Conservation (phyloP, 2,888 invertebrate genomes). For the Masnerella sp. region DNA sequence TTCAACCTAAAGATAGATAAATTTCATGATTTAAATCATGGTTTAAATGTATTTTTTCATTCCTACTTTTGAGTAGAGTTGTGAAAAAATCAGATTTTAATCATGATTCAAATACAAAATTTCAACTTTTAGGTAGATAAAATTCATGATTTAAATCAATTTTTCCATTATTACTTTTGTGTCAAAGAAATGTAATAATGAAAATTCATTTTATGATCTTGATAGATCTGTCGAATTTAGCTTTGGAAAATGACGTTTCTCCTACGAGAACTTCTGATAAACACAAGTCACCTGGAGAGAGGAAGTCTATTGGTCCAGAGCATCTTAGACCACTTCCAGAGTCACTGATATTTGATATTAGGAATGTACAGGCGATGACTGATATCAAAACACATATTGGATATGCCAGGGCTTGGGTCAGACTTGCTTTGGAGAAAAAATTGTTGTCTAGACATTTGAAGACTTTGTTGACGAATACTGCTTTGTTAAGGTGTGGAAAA, state of each 20-base stretch:
- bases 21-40: too few species aligned
- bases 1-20: too few species aligned
- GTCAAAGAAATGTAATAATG: too few species aligned
- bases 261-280: constrained; percentile 76
- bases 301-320: constrained; percentile 78
- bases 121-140: too few species aligned
- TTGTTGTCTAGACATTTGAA: constrained; percentile 94
- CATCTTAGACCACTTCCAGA: constrained; percentile 86
- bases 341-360: constrained; percentile 92
- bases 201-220: constrained; percentile 15
- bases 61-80: too few species aligned
- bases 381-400: constrained; percentile 99
- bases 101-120: too few species aligned
- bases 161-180: too few species aligned
- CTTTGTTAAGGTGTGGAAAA: constrained; percentile 85
- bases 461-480: constrained; percentile 88
- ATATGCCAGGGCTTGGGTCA: constrained; percentile 96
- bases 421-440: constrained; percentile 97
- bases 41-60: background rate
- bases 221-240: constrained; percentile 87
- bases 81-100: too few species aligned
- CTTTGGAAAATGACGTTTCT: constrained; percentile 83
- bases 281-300: constrained; percentile 77
- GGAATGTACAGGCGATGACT: constrained; percentile 95
- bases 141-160: too few species aligned